These are phyloP conservation scores for Triplophysa siluroides DNA, from an alignment of 2,113 vertebrate genomes.

Conservation along the genomic window DNA sequence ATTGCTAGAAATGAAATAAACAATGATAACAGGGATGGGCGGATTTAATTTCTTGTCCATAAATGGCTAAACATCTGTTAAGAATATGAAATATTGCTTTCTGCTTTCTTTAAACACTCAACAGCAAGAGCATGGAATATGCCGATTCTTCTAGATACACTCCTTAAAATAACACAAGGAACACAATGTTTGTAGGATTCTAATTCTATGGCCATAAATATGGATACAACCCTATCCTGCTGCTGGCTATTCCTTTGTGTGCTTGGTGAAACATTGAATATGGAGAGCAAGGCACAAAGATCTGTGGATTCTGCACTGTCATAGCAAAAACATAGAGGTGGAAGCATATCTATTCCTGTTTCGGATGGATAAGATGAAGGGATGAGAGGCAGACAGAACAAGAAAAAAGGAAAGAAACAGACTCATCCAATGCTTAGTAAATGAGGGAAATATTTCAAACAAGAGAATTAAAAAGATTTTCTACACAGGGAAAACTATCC, in stretches of 20 bases:
- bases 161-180: too few species aligned
- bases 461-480: slow-evolving; percentile 34
- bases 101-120: neutral
- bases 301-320: neutral
- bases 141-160: too few species aligned
- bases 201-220: neutral
- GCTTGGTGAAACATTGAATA: neutral
- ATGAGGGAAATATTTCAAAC: slow-evolving; percentile 28
- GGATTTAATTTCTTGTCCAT: too few species aligned
- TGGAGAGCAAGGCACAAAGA: neutral
- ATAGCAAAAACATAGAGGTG: neutral
- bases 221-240: neutral
- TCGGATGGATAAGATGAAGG: neutral
- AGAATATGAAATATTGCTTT: too few species aligned
- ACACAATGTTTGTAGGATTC: too few species aligned
- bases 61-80: too few species aligned
- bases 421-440: slow-evolving; percentile 10
- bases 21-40: too few species aligned
- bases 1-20: too few species aligned
- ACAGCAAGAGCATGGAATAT: neutral
- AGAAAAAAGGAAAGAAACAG: neutral
- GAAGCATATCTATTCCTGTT: slow-evolving; percentile 33
- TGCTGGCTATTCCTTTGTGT: neutral
- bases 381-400: neutral
- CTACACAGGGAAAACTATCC: slow-evolving; percentile 25